Evolutionary conservation across 2,113 vertebrate species (phyloP).

Genomic region (Labrus mixtus): DNA sequence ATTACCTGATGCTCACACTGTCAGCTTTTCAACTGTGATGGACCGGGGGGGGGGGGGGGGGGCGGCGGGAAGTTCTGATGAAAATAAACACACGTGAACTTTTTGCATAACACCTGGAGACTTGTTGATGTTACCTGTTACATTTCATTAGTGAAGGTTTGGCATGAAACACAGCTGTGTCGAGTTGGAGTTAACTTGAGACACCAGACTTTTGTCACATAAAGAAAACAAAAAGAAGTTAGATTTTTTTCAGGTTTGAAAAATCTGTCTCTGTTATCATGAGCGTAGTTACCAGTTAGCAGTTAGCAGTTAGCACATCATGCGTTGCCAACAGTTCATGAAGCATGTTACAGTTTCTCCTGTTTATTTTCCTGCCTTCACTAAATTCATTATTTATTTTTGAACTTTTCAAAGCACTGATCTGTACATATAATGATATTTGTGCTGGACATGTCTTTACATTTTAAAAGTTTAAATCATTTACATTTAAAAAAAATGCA

Average conservation of each 20-base stretch:
- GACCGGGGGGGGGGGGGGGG: neutral
- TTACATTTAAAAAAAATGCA: too few relatives aligned
- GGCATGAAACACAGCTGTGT: neutral
- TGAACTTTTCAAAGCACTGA: too few relatives aligned
- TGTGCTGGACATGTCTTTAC: too few relatives aligned
- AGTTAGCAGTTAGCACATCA: too few relatives aligned
- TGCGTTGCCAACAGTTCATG: too few relatives aligned
- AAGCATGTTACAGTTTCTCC: too few relatives aligned
- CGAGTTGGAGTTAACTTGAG: neutral
- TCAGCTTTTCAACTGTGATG: conserved; percentile 27
- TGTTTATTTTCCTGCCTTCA: too few relatives aligned
- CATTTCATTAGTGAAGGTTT: conserved; percentile 29
- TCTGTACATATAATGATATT: too few relatives aligned
- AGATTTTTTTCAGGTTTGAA: neutral
- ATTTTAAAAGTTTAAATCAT: too few relatives aligned
- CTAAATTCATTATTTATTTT: too few relatives aligned
- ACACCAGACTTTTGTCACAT: neutral
- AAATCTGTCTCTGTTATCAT: neutral
- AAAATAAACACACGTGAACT: conserved; percentile 42
- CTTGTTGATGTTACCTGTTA: conserved; percentile 40
- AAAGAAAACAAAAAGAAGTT: neutral
- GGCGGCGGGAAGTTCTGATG: conserved; percentile 19
- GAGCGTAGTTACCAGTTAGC: too few relatives aligned
- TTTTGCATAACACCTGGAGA: conserved; percentile 48
- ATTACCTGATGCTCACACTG: conserved; percentile 34